A percentile compares a stretch with the other conserved stretches of the same genome.
Evolutionary conservation across 2,797 vertebrate genomes (phyloP).

Genomic region (Takifugu rubripes): DNA sequence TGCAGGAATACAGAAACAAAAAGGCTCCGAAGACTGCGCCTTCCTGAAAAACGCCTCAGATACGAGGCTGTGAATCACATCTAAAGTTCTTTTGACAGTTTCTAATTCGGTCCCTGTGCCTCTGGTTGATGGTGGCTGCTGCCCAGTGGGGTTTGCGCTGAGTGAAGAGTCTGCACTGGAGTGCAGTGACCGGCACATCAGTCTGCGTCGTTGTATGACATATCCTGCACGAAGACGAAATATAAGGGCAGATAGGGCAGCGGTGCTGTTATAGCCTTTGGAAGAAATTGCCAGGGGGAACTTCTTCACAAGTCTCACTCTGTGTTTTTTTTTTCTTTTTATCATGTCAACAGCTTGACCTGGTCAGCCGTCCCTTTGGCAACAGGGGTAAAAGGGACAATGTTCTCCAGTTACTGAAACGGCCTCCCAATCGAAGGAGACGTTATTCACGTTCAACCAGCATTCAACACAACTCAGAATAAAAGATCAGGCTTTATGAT

Average conservation of each 20-base stretch:
- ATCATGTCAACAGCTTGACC: conserved; percentile 57
- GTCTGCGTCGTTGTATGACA: conserved; percentile 26
- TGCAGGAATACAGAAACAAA: conserved; percentile 42
- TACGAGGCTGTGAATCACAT: conserved; percentile 33
- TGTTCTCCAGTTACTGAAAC: conserved; percentile 50
- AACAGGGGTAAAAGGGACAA: conserved; percentile 18
- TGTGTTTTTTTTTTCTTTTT: conserved; percentile 72
- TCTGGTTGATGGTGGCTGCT: conserved; percentile 11
- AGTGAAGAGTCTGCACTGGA: conserved; percentile 1
- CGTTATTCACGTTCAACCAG: conserved; percentile 63
- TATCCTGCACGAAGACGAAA: conserved; percentile 30
- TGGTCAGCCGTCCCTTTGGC: conserved; percentile 52
- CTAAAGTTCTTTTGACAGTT: conserved; percentile 50
- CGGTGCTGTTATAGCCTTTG: conserved; percentile 30
- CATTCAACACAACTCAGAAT: conserved; percentile 52
- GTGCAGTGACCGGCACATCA: conserved; percentile 23
- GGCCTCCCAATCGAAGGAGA: conserved; percentile 37
- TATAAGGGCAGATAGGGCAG: conserved; percentile 18
- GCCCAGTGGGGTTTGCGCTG: conserved; percentile 14
- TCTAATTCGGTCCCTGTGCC: conserved; percentile 46
- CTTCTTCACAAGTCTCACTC: conserved; percentile 61
- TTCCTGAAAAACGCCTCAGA: conserved; percentile 24
- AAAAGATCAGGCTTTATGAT: conserved; percentile 56
- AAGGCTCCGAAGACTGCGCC: conserved; percentile 34
- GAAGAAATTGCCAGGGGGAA: conserved; percentile 45